A percentile compares a stretch with the other conserved stretches of the same genome.
phyloP scores from a whole-genome alignment of 2,113 vertebrate genomes.

The Anseranas semipalmata region DNA sequence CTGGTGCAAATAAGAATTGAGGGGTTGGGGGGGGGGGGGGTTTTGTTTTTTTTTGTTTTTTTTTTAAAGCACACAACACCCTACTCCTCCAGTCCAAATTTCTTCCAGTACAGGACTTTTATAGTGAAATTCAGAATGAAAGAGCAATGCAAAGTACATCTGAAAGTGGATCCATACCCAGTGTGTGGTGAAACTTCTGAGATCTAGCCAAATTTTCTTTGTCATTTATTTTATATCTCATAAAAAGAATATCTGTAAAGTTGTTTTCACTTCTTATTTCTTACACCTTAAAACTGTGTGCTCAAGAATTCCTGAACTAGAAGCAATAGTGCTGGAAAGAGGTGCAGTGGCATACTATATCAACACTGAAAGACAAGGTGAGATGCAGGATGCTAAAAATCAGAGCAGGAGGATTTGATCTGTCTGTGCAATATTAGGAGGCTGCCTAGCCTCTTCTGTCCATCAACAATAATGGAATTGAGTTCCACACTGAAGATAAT shows the following conservation, averaged over 20 bases:
- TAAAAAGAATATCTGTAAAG: neutral
- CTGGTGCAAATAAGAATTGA: neutral
- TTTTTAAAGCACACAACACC: neutral
- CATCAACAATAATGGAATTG: constrained; percentile 51
- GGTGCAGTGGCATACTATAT: neutral
- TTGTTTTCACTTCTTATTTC: neutral
- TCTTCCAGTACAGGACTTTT: neutral
- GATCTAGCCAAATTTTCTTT: neutral
- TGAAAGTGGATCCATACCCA: neutral
- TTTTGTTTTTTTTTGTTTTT: neutral
- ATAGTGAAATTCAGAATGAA: neutral
- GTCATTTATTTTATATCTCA: neutral
- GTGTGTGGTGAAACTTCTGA: neutral
- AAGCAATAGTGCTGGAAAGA: neutral
- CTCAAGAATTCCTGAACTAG: neutral
- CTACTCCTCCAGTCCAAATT: neutral
- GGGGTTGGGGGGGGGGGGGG: fast-evolving
- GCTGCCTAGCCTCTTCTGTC: neutral
- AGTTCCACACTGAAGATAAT: constrained; percentile 61
- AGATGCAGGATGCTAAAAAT: neutral
- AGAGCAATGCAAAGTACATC: neutral
- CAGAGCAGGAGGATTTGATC: neutral
- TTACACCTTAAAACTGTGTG: neutral
- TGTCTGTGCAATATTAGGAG: neutral
- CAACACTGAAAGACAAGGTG: neutral